A percentile compares a stretch with the other conserved stretches of the same genome.
These are phyloP conservation scores for Tetragnatha versicolor DNA, from an alignment of 1,140 invertebrate species.

Conservation along the genomic window DNA sequence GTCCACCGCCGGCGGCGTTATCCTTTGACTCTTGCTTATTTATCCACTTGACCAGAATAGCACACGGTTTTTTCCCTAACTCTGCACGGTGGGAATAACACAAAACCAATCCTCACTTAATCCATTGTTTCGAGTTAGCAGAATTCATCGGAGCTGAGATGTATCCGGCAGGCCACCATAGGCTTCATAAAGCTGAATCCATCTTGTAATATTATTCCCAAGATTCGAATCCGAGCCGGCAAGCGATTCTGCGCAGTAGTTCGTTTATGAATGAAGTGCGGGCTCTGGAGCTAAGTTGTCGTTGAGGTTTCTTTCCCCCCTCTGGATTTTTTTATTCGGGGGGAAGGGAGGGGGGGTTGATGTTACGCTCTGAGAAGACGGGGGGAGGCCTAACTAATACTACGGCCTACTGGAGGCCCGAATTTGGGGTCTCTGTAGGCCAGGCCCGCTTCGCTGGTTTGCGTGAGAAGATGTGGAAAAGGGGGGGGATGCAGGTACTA, in stretches of 20 bases:
- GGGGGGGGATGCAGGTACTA: slow-evolving; percentile 23
- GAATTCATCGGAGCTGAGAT: no score
- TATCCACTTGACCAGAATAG: no score
- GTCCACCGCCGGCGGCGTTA: no score
- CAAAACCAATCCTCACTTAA: no score
- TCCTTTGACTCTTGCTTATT: no score
- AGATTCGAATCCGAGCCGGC: no score
- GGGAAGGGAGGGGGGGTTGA: slow-evolving; percentile 16
- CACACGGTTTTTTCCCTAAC: no score
- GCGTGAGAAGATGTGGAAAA: slow-evolving; percentile 46
- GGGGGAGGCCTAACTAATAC: slow-evolving; percentile 21
- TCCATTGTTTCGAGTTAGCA: no score
- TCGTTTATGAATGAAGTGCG: slow-evolving; percentile 49
- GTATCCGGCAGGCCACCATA: no score
- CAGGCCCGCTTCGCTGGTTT: slow-evolving; percentile 44
- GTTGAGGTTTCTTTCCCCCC: not conserved
- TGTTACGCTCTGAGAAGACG: slow-evolving; percentile 51
- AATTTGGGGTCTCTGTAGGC: slow-evolving; percentile 4
- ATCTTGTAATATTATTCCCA: no score
- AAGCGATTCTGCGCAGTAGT: slow-evolving; percentile 19
- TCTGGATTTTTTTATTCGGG: slow-evolving; percentile 14
- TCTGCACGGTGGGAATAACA: no score
- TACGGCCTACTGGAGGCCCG: not conserved
- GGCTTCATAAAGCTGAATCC: no score
- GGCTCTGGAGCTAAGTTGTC: slow-evolving; percentile 5